phyloP scores from a whole-genome alignment of 1,140 invertebrate species.

The Zaprionus kolodkinae region DNA sequence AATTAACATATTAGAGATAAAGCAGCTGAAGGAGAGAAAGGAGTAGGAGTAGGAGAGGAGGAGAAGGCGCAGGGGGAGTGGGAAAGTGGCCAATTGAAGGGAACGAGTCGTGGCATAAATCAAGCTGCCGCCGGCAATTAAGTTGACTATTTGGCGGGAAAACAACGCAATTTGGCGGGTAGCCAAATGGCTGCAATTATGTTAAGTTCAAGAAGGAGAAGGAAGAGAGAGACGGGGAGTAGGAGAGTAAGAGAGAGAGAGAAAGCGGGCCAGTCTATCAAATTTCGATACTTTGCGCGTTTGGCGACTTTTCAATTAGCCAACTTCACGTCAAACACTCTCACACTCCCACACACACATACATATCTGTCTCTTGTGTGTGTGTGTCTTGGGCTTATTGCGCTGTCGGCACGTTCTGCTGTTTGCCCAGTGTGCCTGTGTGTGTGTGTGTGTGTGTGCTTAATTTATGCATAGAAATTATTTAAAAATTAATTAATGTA shows the following conservation, averaged over 20 bases:
- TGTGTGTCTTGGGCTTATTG: neutral
- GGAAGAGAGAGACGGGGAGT: neutral
- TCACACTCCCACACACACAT: neutral
- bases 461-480: conserved; percentile 69
- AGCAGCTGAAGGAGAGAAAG: neutral
- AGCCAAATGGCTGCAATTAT: conserved; percentile 46
- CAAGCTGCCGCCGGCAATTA: conserved; percentile 37
- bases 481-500: conserved; percentile 76
- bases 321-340: conserved; percentile 9
- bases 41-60: neutral
- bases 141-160: conserved; percentile 34
- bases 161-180: conserved; percentile 51
- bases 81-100: conserved; percentile 2
- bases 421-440: conserved; percentile 12
- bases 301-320: conserved; percentile 52
- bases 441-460: conserved; percentile 19
- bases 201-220: neutral
- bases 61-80: neutral
- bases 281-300: conserved; percentile 5
- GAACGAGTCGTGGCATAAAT: conserved; percentile 32
- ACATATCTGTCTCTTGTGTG: neutral
- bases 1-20: conserved; percentile 12
- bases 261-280: conserved; percentile 13
- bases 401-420: conserved; percentile 22
- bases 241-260: neutral